Conservation (phyloP, 2,113 vertebrate species). For the Chlorocebus sabaeus region DNA sequence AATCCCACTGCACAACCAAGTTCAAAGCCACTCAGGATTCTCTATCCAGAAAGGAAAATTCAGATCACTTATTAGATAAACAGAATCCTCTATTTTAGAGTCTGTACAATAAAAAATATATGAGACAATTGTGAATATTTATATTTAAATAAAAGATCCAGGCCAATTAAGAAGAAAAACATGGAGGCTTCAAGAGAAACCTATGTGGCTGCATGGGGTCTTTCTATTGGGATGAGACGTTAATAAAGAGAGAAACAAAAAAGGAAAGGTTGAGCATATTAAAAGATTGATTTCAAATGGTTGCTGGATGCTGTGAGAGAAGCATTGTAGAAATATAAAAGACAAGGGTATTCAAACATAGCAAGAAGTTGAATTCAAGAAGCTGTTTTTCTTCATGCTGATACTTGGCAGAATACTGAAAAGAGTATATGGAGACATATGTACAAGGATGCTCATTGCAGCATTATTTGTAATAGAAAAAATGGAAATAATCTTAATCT, state of each 20-base stretch:
- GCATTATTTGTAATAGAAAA: slow-evolving; percentile 62
- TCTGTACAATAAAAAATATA: background rate
- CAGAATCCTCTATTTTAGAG: background rate
- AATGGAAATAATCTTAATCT: slow-evolving; percentile 42
- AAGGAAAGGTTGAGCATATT: background rate
- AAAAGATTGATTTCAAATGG: slow-evolving; percentile 2
- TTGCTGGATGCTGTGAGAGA: background rate
- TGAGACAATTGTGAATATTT: background rate
- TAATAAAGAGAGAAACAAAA: background rate
- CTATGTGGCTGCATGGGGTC: background rate
- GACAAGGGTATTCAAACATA: slow-evolving; percentile 50
- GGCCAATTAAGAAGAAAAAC: slow-evolving; percentile 31
- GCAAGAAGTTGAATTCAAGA: slow-evolving; percentile 56
- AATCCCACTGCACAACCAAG: slow-evolving; percentile 2
- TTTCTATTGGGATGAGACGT: background rate
- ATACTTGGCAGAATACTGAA: slow-evolving; percentile 54
- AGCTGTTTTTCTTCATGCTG: slow-evolving; percentile 68
- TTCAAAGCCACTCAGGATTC: slow-evolving; percentile 25
- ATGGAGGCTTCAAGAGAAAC: background rate
- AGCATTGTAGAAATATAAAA: slow-evolving; percentile 56
- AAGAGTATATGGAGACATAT: slow-evolving; percentile 60
- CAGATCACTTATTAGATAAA: background rate
- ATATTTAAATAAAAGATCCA: slow-evolving; percentile 7
- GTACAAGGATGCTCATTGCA: slow-evolving; percentile 46
- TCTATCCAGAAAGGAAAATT: background rate